Evolutionary conservation across 2,888 invertebrate genomes (phyloP).

Genomic region (Nasonia oneida): DNA sequence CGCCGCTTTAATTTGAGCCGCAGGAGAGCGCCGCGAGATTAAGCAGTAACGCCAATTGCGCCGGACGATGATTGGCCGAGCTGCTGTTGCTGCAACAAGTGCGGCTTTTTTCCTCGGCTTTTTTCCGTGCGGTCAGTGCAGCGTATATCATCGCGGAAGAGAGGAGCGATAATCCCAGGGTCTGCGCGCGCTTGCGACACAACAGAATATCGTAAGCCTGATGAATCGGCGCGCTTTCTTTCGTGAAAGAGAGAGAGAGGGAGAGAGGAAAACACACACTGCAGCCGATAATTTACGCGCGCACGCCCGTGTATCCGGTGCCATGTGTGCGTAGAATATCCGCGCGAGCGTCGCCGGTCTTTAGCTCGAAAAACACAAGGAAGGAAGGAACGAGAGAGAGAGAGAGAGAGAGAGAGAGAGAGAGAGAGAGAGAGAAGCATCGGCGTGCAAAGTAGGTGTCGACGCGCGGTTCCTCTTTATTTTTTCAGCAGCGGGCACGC

Average conservation of each 20-base stretch:
- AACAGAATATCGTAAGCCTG: slow-evolving; percentile 52
- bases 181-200: neutral
- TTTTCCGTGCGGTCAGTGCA: neutral
- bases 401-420: too few species aligned
- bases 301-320: neutral
- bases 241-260: neutral
- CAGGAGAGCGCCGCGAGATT: slow-evolving; percentile 29
- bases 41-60: slow-evolving; percentile 28
- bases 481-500: neutral
- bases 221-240: slow-evolving; percentile 46
- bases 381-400: too few species aligned
- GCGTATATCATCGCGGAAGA: slow-evolving; percentile 39
- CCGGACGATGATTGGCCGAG: slow-evolving; percentile 18
- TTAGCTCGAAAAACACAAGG: neutral
- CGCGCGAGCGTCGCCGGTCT: neutral
- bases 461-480: slow-evolving; percentile 7
- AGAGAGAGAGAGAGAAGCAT: too few species aligned
- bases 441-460: slow-evolving; percentile 8
- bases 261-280: neutral
- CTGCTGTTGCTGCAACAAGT: slow-evolving; percentile 6
- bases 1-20: slow-evolving; percentile 35
- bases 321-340: too few species aligned
- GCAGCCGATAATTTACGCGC: slow-evolving; percentile 4
- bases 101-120: slow-evolving; percentile 22
- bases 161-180: slow-evolving; percentile 37